phyloP scores from a whole-genome alignment of 1,140 invertebrate species.

The Euura lappo region DNA sequence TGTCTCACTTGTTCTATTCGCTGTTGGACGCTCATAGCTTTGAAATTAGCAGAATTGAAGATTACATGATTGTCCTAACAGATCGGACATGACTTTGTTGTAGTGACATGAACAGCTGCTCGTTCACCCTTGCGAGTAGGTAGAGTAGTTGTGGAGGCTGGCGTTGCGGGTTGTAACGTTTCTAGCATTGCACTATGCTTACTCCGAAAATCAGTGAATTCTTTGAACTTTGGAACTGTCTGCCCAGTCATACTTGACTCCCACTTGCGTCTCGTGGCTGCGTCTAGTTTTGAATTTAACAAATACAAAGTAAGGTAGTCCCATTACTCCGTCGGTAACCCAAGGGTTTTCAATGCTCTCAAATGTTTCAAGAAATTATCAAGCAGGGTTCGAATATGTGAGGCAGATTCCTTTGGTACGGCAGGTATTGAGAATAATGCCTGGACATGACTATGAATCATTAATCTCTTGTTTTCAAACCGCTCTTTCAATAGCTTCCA shows the following conservation, averaged over 20 bases:
- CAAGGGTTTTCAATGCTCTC: conserved; percentile 22
- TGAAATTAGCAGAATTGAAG: no score
- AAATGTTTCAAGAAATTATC: conserved; percentile 29
- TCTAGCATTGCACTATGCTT: not conserved
- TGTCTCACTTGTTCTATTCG: no score
- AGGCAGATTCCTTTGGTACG: conserved; percentile 25
- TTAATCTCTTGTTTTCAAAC: conserved; percentile 29
- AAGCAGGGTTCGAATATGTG: conserved; percentile 23
- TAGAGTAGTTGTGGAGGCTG: no score
- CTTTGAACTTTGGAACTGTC: not conserved
- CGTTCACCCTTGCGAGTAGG: no score
- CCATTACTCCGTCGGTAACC: conserved; percentile 26
- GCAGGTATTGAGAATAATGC: conserved; percentile 24
- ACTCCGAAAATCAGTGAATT: conserved; percentile 23
- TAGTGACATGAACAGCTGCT: not conserved
- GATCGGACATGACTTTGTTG: conserved; percentile 16
- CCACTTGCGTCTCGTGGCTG: no score
- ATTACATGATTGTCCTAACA: no score
- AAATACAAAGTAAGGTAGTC: conserved; percentile 28
- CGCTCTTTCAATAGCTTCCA: conserved; percentile 30
- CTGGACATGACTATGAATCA: conserved; percentile 31
- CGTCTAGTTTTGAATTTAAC: conserved; percentile 28
- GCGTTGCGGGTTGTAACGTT: not conserved
- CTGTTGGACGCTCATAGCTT: no score
- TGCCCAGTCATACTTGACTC: no score